These are phyloP conservation scores for Urosaurus nigricauda DNA, from an alignment of 2,797 vertebrate genomes.

Conservation along the genomic window DNA sequence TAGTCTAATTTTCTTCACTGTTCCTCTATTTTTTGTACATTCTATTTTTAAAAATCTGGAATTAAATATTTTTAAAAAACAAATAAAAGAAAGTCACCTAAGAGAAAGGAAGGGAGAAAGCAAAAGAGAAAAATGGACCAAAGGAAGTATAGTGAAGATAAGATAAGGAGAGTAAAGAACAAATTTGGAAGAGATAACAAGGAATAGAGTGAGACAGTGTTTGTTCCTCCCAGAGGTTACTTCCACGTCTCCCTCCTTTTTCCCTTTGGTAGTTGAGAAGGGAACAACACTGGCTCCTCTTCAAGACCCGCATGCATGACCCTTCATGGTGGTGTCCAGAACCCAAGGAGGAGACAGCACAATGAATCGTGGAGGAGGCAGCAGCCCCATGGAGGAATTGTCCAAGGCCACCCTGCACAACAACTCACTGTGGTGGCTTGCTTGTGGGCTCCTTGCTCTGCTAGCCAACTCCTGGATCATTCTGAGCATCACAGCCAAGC, in stretches of 20 bases:
- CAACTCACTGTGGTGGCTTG: conserved; percentile 84
- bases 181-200: conserved; percentile 37
- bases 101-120: conserved; percentile 14
- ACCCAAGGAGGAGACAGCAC: conserved; percentile 25
- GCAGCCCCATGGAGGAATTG: conserved; percentile 74
- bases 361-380: conserved; percentile 63
- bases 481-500: conserved; percentile 84
- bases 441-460: conserved; percentile 83
- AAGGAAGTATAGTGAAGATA: not conserved
- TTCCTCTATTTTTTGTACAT: not conserved
- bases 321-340: not conserved
- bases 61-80: not conserved
- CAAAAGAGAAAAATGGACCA: not conserved
- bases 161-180: not conserved
- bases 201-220: not conserved
- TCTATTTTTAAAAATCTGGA: not conserved
- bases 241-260: not conserved
- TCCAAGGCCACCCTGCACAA: conserved; percentile 82
- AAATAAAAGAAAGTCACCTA: not conserved
- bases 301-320: conserved; percentile 17
- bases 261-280: conserved; percentile 52
- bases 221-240: conserved; percentile 56
- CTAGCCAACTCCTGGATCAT: conserved; percentile 87
- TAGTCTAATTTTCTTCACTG: not conserved
- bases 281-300: conserved; percentile 36